Conservation (phyloP, 2,888 invertebrate species). For the Odiellus spinosus region DNA sequence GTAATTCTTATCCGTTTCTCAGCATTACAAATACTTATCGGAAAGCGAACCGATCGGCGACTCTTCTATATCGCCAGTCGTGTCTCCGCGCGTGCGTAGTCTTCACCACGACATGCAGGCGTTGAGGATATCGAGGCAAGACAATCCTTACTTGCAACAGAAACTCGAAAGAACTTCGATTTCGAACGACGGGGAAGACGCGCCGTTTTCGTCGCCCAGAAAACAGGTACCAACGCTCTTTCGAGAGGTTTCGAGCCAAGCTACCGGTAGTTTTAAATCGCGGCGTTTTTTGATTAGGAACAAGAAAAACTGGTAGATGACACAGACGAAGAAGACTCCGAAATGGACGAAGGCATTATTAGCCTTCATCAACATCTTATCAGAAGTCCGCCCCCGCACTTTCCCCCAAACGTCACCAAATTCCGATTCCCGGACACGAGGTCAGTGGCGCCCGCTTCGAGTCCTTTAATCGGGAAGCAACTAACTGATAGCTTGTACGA, state of each 20-base stretch:
- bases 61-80: not conserved
- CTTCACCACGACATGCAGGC: slow-evolving; percentile 56
- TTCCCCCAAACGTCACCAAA: slow-evolving; percentile 21
- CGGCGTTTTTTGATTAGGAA: not conserved
- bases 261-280: too few species aligned
- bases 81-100: slow-evolving; percentile 16
- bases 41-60: too few species aligned
- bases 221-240: too few species aligned
- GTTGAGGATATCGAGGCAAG: slow-evolving; percentile 58
- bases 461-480: too few species aligned
- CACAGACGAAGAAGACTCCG: slow-evolving; percentile 7
- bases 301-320: not conserved
- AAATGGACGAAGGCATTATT: slow-evolving; percentile 7
- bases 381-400: slow-evolving; percentile 53
- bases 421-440: slow-evolving; percentile 13
- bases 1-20: too few species aligned
- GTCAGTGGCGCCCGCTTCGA: too few species aligned
- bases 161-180: slow-evolving; percentile 13
- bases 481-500: too few species aligned
- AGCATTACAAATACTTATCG: too few species aligned
- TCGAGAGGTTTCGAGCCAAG: too few species aligned
- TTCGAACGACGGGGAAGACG: not conserved
- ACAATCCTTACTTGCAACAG: slow-evolving; percentile 53
- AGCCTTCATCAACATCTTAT: slow-evolving; percentile 66
- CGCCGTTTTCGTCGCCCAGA: not conserved